A percentile compares a stretch with the other conserved stretches of the same genome.
Conservation (phyloP, 2,888 invertebrate genomes). For the Drosophila buzzatii region DNA sequence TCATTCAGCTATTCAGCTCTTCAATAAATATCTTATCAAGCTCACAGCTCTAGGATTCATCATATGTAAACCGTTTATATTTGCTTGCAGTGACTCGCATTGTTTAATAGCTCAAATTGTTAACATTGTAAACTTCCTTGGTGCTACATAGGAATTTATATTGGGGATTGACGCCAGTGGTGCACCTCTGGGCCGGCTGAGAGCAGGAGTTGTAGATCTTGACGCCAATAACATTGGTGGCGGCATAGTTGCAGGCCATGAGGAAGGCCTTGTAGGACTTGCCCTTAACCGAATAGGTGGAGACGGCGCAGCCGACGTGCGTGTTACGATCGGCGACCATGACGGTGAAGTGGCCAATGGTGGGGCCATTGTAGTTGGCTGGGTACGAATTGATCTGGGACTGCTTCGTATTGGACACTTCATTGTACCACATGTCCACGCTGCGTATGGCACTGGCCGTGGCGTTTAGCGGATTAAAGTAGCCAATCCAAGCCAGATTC, state of each 20-base stretch:
- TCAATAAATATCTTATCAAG: neutral
- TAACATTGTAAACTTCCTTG: conserved; percentile 56
- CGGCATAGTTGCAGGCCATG: conserved; percentile 78
- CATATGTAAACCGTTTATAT: neutral
- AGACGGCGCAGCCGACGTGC: conserved; percentile 71
- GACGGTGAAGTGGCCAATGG: conserved; percentile 78
- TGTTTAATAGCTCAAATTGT: conserved; percentile 40
- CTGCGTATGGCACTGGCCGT: neutral
- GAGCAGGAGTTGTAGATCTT: conserved; percentile 62
- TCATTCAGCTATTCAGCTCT: neutral
- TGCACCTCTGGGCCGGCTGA: conserved; percentile 62
- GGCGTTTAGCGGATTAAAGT: conserved; percentile 27
- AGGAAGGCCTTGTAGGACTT: conserved; percentile 59
- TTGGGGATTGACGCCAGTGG: conserved; percentile 61
- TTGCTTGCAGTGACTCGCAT: conserved; percentile 5
- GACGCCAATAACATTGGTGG: conserved; percentile 63
- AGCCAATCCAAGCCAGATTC: conserved; percentile 70
- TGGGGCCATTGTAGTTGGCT: conserved; percentile 51
- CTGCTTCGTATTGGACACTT: conserved; percentile 48
- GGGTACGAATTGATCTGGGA: conserved; percentile 60
- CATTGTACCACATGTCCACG: conserved; percentile 75
- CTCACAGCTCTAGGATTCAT: neutral
- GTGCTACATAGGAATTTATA: conserved; percentile 61
- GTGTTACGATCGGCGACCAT: conserved; percentile 74
- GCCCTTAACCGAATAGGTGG: conserved; percentile 42